Evolutionary conservation across 1,140 invertebrate species (phyloP).

Genomic region (Akabosia matsudoensis): DNA sequence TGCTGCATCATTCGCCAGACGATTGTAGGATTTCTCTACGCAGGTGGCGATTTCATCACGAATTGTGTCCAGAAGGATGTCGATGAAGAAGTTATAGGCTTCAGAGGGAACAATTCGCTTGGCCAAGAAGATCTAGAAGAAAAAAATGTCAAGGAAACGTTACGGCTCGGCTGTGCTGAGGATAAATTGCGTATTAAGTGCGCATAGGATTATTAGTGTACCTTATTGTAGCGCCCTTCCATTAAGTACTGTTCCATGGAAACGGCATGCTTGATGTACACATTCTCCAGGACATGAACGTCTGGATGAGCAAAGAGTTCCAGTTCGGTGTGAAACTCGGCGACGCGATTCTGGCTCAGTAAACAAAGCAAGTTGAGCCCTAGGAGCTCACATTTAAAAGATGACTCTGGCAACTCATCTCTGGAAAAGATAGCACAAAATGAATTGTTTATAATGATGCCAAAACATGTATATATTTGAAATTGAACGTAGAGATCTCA

Average conservation of each 20-base stretch:
- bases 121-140: conserved; percentile 71
- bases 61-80: conserved; percentile 91
- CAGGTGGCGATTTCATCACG: conserved; percentile 94
- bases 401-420: conserved; percentile 79
- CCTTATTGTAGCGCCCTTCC: conserved; percentile 99
- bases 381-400: conserved; percentile 90
- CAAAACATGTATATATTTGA: not conserved
- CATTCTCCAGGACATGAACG: conserved; percentile 73
- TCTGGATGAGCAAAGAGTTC: conserved; percentile 80
- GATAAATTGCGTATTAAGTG: too few species aligned
- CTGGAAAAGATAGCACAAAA: conserved; percentile 53
- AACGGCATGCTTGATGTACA: conserved; percentile 91
- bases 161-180: too few species aligned
- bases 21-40: conserved; percentile 92
- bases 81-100: conserved; percentile 95
- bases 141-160: conserved; percentile 14
- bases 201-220: too few species aligned
- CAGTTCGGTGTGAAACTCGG: conserved; percentile 97
- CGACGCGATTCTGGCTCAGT: conserved; percentile 93
- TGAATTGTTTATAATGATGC: not conserved
- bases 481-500: conserved; percentile 53
- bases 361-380: conserved; percentile 93
- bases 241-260: conserved; percentile 97
- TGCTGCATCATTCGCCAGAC: conserved; percentile 82
- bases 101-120: conserved; percentile 94